These are phyloP conservation scores for Homarus americanus DNA, from an alignment of 1,140 invertebrate species.

Conservation along the genomic window DNA sequence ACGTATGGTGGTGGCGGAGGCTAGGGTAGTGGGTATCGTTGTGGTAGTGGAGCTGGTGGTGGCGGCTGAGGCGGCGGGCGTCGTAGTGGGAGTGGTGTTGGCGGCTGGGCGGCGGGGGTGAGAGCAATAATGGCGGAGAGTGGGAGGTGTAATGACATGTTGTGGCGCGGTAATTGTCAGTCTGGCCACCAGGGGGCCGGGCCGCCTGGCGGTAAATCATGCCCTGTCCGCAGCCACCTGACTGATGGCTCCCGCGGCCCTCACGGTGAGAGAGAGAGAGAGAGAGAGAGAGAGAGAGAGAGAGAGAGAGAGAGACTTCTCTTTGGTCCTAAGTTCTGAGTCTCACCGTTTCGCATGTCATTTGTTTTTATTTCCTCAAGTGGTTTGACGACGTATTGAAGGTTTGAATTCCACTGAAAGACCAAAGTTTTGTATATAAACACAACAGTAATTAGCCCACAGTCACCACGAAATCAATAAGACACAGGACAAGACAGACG, in stretches of 20 bases:
- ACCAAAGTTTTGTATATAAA: no score
- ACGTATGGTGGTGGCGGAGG: no score
- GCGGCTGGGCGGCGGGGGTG: neutral
- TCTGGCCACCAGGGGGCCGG: conserved; percentile 52
- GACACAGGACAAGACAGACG: no score
- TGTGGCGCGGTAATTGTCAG: conserved; percentile 63
- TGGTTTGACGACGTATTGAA: no score
- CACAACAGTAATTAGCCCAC: no score
- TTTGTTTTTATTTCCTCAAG: no score
- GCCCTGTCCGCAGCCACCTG: conserved; percentile 53
- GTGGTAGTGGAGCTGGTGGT: no score
- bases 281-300: conserved; percentile 12
- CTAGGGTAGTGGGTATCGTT: no score
- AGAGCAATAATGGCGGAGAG: conserved; percentile 25
- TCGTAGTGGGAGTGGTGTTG: neutral
- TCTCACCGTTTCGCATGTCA: no score
- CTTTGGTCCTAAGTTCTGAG: no score
- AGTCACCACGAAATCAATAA: no score
- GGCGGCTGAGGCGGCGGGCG: neutral
- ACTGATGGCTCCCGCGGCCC: conserved; percentile 34
- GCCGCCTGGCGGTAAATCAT: conserved; percentile 62
- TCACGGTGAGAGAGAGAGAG: neutral
- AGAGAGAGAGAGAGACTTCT: conserved; percentile 38
- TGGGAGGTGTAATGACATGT: conserved; percentile 62
- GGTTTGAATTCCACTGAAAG: no score